Percentiles rank a stretch among this genome's conserved stretches.
phyloP scores from a whole-genome alignment of 1,140 invertebrate species.

The Asbolus verrucosus region DNA sequence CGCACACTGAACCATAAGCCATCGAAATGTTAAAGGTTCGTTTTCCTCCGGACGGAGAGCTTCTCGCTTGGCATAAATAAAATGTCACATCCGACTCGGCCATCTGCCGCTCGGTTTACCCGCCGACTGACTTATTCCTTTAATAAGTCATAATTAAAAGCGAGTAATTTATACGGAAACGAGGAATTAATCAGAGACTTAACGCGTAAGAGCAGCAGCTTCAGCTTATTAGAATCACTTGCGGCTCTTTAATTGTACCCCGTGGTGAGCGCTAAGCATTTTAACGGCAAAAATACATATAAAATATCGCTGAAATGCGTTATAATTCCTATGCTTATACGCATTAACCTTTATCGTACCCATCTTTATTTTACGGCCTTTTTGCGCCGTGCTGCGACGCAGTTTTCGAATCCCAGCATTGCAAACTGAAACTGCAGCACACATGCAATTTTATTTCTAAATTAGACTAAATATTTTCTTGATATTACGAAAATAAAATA shows the following conservation, averaged over 20 bases:
- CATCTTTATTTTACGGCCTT: conserved; percentile 17
- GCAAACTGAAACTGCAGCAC: no score
- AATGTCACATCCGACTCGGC: neutral
- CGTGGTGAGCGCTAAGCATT: conserved; percentile 32
- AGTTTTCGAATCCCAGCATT: conserved; percentile 45
- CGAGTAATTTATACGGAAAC: conserved; percentile 37
- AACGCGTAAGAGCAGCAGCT: conserved; percentile 40
- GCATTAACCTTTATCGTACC: conserved; percentile 16
- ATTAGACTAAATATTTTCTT: no score
- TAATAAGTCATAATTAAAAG: conserved; percentile 29
- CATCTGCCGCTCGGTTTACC: neutral
- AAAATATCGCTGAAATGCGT: conserved; percentile 26
- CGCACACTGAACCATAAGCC: no score
- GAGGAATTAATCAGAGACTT: conserved; percentile 38
- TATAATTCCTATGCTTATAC: conserved; percentile 26
- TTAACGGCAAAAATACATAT: conserved; percentile 26
- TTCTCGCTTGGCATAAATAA: no score
- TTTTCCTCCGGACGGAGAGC: no score
- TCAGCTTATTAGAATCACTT: conserved; percentile 28
- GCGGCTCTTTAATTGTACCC: conserved; percentile 35
- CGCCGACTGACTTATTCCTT: neutral
- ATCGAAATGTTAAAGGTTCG: no score
- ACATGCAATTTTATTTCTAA: no score
- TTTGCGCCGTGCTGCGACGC: neutral
- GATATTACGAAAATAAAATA: no score